Conservation (phyloP, 1,140 invertebrate genomes). For the Aphidius gifuensis region DNA sequence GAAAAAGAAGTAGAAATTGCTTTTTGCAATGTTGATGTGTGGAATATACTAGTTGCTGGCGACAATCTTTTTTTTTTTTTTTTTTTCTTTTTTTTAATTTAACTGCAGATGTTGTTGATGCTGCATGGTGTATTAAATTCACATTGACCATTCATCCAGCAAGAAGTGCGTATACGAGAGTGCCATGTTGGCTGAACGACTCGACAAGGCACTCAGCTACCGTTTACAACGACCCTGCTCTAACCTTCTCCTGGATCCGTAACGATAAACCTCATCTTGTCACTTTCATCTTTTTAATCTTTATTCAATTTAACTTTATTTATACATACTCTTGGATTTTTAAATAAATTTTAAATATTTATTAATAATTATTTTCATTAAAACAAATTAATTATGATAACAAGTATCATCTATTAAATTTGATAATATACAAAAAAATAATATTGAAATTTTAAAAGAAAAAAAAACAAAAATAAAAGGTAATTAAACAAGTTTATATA, state of each 20-base stretch:
- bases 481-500: background rate
- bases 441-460: no score
- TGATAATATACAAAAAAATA: no score
- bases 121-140: conserved; percentile 21
- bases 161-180: conserved; percentile 22
- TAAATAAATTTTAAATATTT: no score
- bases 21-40: no score
- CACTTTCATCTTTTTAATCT: background rate
- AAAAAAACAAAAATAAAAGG: no score
- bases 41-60: no score
- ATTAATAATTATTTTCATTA: no score
- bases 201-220: conserved; percentile 34
- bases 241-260: conserved; percentile 1
- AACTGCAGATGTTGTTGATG: background rate
- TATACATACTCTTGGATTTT: background rate
- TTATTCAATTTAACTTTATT: background rate
- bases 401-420: no score
- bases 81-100: conserved; percentile 11
- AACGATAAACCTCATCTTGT: background rate
- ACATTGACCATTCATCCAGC: conserved; percentile 35
- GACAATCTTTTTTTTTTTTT: conserved; percentile 10
- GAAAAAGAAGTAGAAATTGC: no score
- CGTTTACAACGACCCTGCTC: conserved; percentile 32
- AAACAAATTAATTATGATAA: no score
- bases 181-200: conserved; percentile 31